Base-by-base conservation (phyloP, 2,888 invertebrate species). In the Odontothrips loti region DNA sequence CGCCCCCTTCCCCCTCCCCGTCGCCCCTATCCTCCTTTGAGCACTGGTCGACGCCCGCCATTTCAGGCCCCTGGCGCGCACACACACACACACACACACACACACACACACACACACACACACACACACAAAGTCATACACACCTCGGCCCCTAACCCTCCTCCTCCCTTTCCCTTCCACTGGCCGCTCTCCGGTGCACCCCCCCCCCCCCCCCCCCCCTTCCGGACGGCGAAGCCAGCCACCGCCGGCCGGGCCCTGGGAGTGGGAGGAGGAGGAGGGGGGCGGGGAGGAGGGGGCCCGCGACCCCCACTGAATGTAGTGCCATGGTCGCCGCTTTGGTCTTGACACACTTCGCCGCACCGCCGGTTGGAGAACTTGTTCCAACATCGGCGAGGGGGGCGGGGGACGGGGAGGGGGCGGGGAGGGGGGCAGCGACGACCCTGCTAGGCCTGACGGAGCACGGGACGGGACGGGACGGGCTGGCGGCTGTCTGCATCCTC, bases 291-390 rank as follows among this genome's bases (percentile, higher is more conserved):
- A 43, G 51, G 51, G 51, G 15, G 15, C 58, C 58, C 58, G 58
- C 68, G 68, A 75, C 68, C 68, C 68, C 68, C 68, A 75, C 68
- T 75, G 68, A 75, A 75, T 75, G 68, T 75, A 75, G 68, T 75
- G 68, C 68, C 68, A 75, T 75, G 68, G 68, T 75, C 68, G 68
- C 68, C 68, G 68, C 68, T 23, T 12, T 75, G 68, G 23, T 75
- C 68, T 75, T 75, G 68, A 75, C 68, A 75, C 68, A 75, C 68
- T 75, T 75, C 68, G 68, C 68, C 68, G 27, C 68, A 12, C 27
- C 68, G 68, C 68, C 68, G 23, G 68, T 75, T 75, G 68, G 68
- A 75, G 68, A 75, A 75, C 68, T 75, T 75, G 68, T 75, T 75
- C 68, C 68, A 75, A 75, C 68, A 75, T 75, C 68, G 68, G 68